Base-by-base conservation (phyloP, 2,113 vertebrate genomes). In the Trogon surrucura region DNA sequence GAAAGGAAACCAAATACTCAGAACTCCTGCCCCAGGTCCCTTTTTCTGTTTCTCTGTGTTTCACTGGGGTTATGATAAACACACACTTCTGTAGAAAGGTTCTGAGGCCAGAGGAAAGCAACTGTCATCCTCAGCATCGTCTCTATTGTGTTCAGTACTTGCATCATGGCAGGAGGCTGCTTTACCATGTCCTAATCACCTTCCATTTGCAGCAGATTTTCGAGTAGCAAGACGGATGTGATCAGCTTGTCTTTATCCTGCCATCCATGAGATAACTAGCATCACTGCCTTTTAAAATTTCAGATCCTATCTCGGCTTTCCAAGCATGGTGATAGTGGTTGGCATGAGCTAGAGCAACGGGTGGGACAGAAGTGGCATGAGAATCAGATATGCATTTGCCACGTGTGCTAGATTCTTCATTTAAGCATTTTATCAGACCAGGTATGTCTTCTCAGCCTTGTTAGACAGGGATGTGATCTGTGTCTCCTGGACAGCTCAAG, bases 211-310 rank as follows among this genome's bases (percentile, higher is more conserved):
- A 80, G 32, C 62, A 72, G 45, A 18, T 12, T 36, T 54, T n/a
- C 0, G 0, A 15, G 38, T 20, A 48, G n/a, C 2, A 29, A n/a
- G 48, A 25, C 6, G 21, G 65, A 15, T 78, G 47, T 5, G 45
- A n/a, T n/a, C 36, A 79, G 14, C 23, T 58, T 50, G 12, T 15
- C 11, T 61, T 82, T 25, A 7, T 51, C 36, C 16, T 62, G 17
- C 47, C 54, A 16, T 27, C 36, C 18, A 8, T 19, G 26, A 6
- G 6, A 23, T 16, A 57, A 15, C 14, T 13, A 30, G 17, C 20
- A 4, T 8, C 2, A 12, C 4, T 2, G 22, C 27, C 4, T 32
- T 29, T 53, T 30, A 23, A 50, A 5, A 19, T 44, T 62, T 57
- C 30, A 57, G 54, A 8, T 61, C 21, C 50, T 26, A 6, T 32